Evolutionary conservation across 2,113 vertebrate genomes (phyloP).

Genomic region (Alethe castanea): DNA sequence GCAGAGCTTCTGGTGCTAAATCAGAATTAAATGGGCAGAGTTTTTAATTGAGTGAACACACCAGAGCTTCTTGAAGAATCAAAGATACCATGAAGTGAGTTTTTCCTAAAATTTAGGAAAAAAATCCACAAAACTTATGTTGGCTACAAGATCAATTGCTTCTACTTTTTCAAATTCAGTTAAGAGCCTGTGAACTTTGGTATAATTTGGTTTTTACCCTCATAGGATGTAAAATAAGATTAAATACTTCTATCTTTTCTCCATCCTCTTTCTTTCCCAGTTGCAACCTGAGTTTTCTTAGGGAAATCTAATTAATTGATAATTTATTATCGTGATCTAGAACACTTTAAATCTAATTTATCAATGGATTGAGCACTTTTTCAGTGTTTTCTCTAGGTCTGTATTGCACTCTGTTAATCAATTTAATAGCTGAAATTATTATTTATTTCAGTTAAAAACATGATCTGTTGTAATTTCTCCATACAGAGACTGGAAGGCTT

Average conservation of each 20-base stretch:
- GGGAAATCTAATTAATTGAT: not conserved
- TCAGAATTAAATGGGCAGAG: not conserved
- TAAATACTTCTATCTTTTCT: not conserved
- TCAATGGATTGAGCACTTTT: not conserved
- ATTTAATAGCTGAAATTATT: not conserved
- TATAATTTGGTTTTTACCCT: not conserved
- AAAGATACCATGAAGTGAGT: not conserved
- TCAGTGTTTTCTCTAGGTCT: not conserved
- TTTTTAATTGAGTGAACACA: not conserved
- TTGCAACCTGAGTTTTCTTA: not conserved
- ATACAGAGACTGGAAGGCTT: no score
- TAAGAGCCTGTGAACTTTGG: not conserved
- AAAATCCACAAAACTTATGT: accelerated
- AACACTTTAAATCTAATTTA: not conserved
- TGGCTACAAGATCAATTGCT: not conserved
- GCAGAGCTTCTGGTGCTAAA: not conserved
- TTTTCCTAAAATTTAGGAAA: not conserved
- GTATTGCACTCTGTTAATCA: not conserved
- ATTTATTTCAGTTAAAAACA: not conserved
- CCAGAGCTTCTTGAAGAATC: not conserved
- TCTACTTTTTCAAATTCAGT: not conserved
- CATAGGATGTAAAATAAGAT: no score
- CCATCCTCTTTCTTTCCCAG: not conserved
- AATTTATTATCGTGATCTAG: not conserved
- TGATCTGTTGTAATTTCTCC: not conserved